Percentiles rank a stretch among this genome's conserved stretches.
phyloP scores from a whole-genome alignment of 2,888 invertebrate genomes.

The Elysia crispata region DNA sequence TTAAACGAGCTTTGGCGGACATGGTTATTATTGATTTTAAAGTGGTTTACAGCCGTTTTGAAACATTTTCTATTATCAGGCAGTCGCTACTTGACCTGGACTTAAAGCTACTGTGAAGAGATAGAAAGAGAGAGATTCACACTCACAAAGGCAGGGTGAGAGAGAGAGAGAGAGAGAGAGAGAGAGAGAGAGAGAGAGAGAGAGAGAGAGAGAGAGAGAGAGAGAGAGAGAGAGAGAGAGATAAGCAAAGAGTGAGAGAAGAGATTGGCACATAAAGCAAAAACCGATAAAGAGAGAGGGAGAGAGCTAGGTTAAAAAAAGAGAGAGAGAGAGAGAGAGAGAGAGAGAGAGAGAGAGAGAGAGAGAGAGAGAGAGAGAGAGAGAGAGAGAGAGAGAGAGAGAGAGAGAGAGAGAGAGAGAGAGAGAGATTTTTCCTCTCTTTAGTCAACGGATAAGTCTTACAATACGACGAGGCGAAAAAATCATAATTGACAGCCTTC shows the following conservation, averaged over 20 bases:
- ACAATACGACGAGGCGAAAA: no score
- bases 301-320: background rate
- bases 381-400: background rate
- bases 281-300: background rate
- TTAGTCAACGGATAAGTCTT: no score
- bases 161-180: background rate
- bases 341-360: background rate
- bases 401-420: background rate
- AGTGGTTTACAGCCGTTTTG: no score
- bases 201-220: background rate
- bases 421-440: no score
- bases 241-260: no score
- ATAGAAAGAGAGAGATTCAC: background rate
- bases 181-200: background rate
- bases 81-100: no score
- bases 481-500: no score
- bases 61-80: no score
- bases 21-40: no score
- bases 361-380: background rate
- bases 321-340: background rate
- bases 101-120: no score
- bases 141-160: background rate
- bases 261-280: background rate
- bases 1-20: no score
- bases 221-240: background rate